A percentile compares a stretch with the other conserved stretches of the same genome.
These are phyloP conservation scores for Aricia artaxerxes DNA, from an alignment of 2,888 invertebrate genomes.

Conservation along the genomic window DNA sequence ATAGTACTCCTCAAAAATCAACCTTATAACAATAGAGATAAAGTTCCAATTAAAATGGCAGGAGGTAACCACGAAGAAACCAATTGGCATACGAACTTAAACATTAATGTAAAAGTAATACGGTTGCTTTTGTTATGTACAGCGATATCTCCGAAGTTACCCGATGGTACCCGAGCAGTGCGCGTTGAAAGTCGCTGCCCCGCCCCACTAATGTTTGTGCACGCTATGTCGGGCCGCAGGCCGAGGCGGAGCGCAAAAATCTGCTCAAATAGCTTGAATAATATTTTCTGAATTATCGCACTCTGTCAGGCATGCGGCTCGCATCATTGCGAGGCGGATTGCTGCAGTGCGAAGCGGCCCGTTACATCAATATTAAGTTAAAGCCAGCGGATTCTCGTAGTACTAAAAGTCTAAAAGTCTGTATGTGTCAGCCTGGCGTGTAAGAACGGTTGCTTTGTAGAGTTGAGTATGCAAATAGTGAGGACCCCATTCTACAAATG, in stretches of 20 bases:
- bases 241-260: background rate
- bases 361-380: too few relatives aligned
- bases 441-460: too few relatives aligned
- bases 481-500: too few relatives aligned
- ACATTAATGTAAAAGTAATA: background rate
- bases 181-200: conserved; percentile 61
- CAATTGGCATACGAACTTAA: background rate
- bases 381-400: too few relatives aligned
- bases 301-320: too few relatives aligned
- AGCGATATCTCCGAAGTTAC: conserved; percentile 45
- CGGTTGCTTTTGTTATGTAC: background rate
- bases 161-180: conserved; percentile 55
- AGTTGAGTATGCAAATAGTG: too few relatives aligned
- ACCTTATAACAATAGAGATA: background rate
- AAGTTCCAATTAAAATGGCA: background rate
- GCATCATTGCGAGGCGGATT: too few relatives aligned
- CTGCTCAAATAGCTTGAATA: too few relatives aligned
- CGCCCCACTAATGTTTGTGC: conserved; percentile 28
- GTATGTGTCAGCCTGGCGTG: too few relatives aligned
- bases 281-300: too few relatives aligned
- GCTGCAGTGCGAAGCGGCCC: too few relatives aligned
- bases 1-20: conserved; percentile 32
- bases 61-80: background rate
- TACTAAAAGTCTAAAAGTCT: too few relatives aligned
- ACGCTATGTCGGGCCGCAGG: background rate